Percentiles rank a stretch among this genome's conserved stretches.
These are phyloP conservation scores for Hippocampus abdominalis DNA, from an alignment of 2,113 vertebrate species.

Conservation along the genomic window DNA sequence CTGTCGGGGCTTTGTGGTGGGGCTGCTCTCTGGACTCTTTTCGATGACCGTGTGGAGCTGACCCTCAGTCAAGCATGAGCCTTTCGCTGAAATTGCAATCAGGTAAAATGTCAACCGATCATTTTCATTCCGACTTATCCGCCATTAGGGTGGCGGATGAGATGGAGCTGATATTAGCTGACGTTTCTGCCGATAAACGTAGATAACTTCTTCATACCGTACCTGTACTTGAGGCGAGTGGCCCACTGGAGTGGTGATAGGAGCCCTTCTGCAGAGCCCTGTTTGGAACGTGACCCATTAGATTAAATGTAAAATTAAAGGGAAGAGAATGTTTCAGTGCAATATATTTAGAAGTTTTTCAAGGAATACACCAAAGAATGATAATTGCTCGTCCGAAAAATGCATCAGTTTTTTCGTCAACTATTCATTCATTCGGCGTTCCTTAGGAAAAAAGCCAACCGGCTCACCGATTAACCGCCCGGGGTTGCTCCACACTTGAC, in stretches of 20 bases:
- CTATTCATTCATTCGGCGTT: background rate
- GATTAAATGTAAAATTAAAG: background rate
- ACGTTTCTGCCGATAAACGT: background rate
- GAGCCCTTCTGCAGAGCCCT: slow-evolving; percentile 74
- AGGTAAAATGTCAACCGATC: background rate
- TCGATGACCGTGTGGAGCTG: slow-evolving; percentile 88
- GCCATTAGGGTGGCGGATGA: background rate
- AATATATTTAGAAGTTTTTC: too few relatives aligned
- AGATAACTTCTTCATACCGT: background rate
- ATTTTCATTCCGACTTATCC: background rate
- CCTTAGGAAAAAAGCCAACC: background rate
- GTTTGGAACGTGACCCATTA: background rate
- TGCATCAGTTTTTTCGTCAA: background rate
- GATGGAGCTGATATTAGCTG: background rate
- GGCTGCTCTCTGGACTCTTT: slow-evolving; percentile 92
- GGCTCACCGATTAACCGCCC: slow-evolving; percentile 56
- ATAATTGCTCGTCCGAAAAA: background rate
- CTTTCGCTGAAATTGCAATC: slow-evolving; percentile 55
- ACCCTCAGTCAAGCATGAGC: slow-evolving; percentile 74
- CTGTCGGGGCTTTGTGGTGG: slow-evolving; percentile 81
- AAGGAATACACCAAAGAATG: too few relatives aligned
- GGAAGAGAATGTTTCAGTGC: background rate
- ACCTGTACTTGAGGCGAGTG: slow-evolving; percentile 60
- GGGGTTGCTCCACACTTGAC: slow-evolving; percentile 78
- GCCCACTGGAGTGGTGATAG: slow-evolving; percentile 71